These are phyloP conservation scores for Myzus persicae DNA, from an alignment of 1,140 invertebrate species.

Conservation along the genomic window DNA sequence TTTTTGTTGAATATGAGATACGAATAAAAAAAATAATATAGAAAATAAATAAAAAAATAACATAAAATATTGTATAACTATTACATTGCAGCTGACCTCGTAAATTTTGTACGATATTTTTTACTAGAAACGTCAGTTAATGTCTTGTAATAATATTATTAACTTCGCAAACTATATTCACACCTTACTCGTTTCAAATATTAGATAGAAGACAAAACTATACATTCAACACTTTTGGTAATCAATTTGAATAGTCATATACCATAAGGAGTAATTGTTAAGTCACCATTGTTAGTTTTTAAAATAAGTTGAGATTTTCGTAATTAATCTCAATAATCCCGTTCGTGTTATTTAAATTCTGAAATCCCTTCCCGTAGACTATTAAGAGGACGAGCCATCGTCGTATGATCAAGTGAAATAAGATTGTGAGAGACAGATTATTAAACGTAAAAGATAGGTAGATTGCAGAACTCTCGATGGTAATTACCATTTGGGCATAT, in stretches of 20 bases:
- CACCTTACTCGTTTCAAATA: neutral
- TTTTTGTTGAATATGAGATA: neutral
- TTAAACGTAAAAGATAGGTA: neutral
- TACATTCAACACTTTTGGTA: neutral
- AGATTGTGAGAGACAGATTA: neutral
- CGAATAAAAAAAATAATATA: neutral
- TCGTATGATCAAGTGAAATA: neutral
- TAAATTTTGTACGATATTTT: neutral
- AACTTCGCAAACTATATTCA: neutral
- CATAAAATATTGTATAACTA: no score
- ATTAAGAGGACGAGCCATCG: neutral
- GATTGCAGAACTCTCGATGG: neutral
- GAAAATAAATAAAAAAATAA: neutral
- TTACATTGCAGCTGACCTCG: neutral
- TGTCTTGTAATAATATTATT: neutral
- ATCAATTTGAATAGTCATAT: neutral
- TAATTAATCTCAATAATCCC: neutral
- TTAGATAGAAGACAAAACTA: neutral
- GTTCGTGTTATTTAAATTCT: neutral
- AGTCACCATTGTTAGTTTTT: neutral
- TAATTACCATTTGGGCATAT: neutral
- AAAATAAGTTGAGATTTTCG: neutral
- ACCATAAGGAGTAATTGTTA: neutral
- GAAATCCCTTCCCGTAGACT: neutral
- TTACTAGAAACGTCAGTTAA: neutral